Evolutionary conservation across 2,888 invertebrate genomes (phyloP).

Genomic region (Nesidiocoris tenuis): DNA sequence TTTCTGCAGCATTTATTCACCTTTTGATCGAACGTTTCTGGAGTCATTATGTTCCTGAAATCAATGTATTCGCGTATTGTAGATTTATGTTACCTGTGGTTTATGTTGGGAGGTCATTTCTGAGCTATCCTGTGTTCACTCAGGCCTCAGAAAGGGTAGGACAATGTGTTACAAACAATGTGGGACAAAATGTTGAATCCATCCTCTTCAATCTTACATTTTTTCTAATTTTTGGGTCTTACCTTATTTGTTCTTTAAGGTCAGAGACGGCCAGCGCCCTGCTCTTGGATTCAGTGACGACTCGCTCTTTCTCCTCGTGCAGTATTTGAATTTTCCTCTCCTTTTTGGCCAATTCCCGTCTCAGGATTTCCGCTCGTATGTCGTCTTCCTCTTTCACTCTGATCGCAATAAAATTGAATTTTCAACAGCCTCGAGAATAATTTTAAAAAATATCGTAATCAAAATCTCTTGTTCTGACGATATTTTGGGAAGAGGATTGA

Average conservation of each 20-base stretch:
- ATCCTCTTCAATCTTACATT: no score
- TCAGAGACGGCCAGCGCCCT: slow-evolving; percentile 52
- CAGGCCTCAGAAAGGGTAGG: no score
- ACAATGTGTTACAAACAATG: no score
- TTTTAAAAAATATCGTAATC: no score
- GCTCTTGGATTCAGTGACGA: slow-evolving; percentile 52
- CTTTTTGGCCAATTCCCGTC: slow-evolving; percentile 52
- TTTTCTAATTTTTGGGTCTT: no score
- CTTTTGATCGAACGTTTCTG: slow-evolving; percentile 53
- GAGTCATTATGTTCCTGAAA: slow-evolving; percentile 52
- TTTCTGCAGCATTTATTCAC: slow-evolving; percentile 51
- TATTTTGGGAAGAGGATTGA: no score
- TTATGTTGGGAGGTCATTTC: no score
- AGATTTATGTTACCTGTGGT: no score
- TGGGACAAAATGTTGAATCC: no score
- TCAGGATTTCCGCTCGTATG: slow-evolving; percentile 50
- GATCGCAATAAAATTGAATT: neutral
- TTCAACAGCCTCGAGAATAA: no score
- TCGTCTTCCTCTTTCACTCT: slow-evolving; percentile 52
- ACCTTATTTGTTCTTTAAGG: slow-evolving; percentile 53
- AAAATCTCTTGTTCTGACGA: no score
- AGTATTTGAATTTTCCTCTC: slow-evolving; percentile 52
- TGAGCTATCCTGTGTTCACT: no score
- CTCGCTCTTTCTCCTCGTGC: slow-evolving; percentile 51
- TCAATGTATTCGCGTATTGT: slow-evolving; percentile 4